These are phyloP conservation scores for Torymus tubicola DNA, from an alignment of 2,888 invertebrate species.

Conservation along the genomic window DNA sequence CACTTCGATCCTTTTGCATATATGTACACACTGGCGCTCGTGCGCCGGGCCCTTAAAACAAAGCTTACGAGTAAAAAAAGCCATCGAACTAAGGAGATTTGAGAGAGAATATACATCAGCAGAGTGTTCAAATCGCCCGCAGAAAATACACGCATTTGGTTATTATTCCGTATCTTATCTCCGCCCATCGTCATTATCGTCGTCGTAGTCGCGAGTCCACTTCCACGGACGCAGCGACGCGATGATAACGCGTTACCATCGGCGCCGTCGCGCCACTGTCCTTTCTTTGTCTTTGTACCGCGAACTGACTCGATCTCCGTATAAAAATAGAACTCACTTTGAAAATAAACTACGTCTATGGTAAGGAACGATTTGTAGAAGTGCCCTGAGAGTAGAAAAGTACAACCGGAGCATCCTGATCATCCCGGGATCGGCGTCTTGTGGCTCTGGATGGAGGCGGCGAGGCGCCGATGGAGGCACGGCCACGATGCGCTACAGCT, in stretches of 20 bases:
- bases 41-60: conserved; percentile 13
- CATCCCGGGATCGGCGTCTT: conserved; percentile 57
- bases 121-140: conserved; percentile 27
- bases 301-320: conserved; percentile 53
- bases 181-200: not conserved
- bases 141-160: conserved; percentile 47
- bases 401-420: conserved; percentile 47
- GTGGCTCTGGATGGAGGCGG: conserved; percentile 54
- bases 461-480: conserved; percentile 56
- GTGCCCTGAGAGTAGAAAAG: conserved; percentile 56
- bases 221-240: too few relatives aligned
- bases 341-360: conserved; percentile 59
- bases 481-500: conserved; percentile 52
- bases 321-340: conserved; percentile 59
- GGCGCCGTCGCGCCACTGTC: not conserved
- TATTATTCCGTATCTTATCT: conserved; percentile 2
- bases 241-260: not conserved
- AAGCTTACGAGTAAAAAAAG: conserved; percentile 11
- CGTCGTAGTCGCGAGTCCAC: not conserved
- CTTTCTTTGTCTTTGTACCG: conserved; percentile 44
- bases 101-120: conserved; percentile 27
- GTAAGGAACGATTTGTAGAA: conserved; percentile 57
- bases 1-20: not conserved
- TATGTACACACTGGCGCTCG: conserved; percentile 21
- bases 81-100: conserved; percentile 25